Conservation (phyloP, 2,888 invertebrate genomes). For the Diploptera punctata region DNA sequence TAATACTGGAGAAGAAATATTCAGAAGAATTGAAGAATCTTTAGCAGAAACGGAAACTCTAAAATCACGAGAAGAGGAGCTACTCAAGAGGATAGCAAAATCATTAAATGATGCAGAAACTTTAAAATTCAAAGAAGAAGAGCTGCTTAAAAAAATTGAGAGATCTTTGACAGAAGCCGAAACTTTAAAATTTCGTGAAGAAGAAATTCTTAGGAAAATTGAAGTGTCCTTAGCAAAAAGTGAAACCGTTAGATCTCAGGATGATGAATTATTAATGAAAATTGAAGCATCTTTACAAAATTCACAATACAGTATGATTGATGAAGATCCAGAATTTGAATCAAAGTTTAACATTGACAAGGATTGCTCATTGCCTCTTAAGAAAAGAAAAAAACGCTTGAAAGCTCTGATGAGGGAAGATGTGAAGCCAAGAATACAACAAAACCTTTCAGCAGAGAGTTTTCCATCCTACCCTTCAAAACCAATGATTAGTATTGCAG, state of each 20-base stretch:
- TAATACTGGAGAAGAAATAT: not conserved
- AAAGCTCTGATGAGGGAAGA: not conserved
- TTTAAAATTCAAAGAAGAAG: not conserved
- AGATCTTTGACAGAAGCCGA: slow-evolving; percentile 1
- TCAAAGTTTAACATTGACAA: not conserved
- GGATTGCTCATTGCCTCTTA: not conserved
- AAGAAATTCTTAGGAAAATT: slow-evolving; percentile 12
- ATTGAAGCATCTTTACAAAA: not conserved
- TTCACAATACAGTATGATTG: not conserved
- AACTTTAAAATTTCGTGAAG: not conserved
- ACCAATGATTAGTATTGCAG: slow-evolving; percentile 13
- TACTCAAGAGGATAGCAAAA: not conserved
- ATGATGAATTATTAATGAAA: not conserved
- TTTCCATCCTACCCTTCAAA: not conserved
- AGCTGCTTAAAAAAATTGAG: not conserved
- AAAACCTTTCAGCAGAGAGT: not conserved
- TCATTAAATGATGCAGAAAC: not conserved
- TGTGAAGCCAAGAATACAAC: no score
- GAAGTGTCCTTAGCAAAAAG: not conserved
- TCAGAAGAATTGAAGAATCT: slow-evolving; percentile 17
- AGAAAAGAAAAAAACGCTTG: not conserved
- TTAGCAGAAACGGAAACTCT: slow-evolving; percentile 5
- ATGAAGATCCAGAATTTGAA: not conserved
- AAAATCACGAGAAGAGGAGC: not conserved
- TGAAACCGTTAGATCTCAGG: not conserved